phyloP scores from a whole-genome alignment of 1,140 invertebrate species.

The Reticulitermes speratus region DNA sequence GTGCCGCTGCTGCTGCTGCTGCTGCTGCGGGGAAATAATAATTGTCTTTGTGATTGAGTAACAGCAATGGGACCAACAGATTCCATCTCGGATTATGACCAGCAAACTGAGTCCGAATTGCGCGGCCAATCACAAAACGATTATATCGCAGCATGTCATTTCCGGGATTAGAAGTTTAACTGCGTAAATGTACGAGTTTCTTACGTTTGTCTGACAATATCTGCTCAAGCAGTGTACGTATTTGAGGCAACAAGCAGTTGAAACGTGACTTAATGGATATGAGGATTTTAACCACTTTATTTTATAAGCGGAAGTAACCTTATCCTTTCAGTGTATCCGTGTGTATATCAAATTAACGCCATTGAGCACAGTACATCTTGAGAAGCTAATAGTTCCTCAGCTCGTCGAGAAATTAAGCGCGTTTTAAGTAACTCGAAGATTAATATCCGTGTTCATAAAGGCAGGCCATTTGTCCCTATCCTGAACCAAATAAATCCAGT shows the following conservation, averaged over 20 bases:
- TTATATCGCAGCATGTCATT: neutral
- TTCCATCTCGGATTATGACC: neutral
- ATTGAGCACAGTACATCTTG: no score
- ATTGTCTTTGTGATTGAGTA: slow-evolving; percentile 4
- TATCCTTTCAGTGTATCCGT: no score
- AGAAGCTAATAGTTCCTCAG: no score
- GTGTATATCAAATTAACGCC: no score
- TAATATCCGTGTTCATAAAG: no score
- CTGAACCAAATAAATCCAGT: no score
- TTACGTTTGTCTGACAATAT: neutral
- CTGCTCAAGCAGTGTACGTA: neutral
- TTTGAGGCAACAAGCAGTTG: neutral
- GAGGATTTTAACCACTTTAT: no score
- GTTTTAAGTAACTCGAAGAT: no score
- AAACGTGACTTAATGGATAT: neutral
- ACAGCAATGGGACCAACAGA: neutral
- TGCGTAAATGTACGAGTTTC: neutral
- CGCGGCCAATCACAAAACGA: neutral
- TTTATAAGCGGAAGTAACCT: no score
- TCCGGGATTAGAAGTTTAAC: neutral
- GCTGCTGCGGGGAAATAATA: neutral
- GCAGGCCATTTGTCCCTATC: no score
- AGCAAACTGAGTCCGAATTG: neutral
- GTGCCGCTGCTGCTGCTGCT: neutral
- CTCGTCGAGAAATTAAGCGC: no score